A percentile compares a stretch with the other conserved stretches of the same genome.
Evolutionary conservation across 92 coral and sea anemone genomes (phyloP).

Genomic region (Anthopleura xanthogrammica): DNA sequence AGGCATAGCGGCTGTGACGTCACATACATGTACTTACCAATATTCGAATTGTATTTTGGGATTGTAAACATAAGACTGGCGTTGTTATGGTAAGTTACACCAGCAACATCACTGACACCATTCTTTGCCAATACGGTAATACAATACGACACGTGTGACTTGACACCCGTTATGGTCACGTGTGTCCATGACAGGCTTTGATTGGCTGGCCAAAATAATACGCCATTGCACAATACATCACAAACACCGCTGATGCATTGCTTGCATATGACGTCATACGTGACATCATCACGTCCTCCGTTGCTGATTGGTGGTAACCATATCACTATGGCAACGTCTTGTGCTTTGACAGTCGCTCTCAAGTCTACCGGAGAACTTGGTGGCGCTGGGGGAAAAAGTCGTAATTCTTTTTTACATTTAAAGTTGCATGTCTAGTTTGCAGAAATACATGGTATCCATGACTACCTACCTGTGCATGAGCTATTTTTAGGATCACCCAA

Average conservation of each 20-base stretch:
- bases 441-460: not conserved
- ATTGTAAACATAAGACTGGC: slow-evolving; percentile 15
- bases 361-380: slow-evolving; percentile 70
- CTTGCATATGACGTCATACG: slow-evolving; percentile 53
- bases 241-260: slow-evolving; percentile 37
- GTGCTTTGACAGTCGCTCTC: slow-evolving; percentile 30
- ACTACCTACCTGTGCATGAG: slow-evolving; percentile 57
- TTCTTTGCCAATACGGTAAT: slow-evolving; percentile 58
- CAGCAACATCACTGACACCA: slow-evolving; percentile 69
- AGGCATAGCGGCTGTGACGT: no score
- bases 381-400: slow-evolving; percentile 31
- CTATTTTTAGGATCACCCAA: slow-evolving; percentile 37
- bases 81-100: slow-evolving; percentile 23
- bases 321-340: slow-evolving; percentile 49
- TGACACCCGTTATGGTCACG: slow-evolving; percentile 53
- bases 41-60: not conserved
- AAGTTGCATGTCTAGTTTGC: no score
- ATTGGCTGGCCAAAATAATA: slow-evolving; percentile 30
- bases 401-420: no score
- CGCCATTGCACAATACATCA: slow-evolving; percentile 33
- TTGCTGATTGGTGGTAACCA: slow-evolving; percentile 70
- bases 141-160: slow-evolving; percentile 22
- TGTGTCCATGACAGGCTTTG: slow-evolving; percentile 29
- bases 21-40: slow-evolving; percentile 4
- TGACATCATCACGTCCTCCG: slow-evolving; percentile 74